A percentile compares a stretch with the other conserved stretches of the same genome.
These are phyloP conservation scores for Chironomus tentans DNA, from an alignment of 2,888 invertebrate genomes.

Conservation along the genomic window DNA sequence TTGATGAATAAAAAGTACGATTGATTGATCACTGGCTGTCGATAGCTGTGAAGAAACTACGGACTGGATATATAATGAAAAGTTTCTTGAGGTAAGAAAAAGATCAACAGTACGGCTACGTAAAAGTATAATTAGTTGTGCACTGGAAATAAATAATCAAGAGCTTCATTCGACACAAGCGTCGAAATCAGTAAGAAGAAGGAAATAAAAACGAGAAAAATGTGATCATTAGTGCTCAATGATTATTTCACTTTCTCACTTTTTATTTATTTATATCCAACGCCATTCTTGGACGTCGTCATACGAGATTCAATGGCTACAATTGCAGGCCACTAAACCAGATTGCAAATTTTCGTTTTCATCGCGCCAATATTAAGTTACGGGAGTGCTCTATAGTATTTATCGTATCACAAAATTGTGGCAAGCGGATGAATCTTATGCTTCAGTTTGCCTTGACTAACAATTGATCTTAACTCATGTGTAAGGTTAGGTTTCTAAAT, in stretches of 20 bases:
- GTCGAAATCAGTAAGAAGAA: background rate
- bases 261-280: background rate
- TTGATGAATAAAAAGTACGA: background rate
- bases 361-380: conserved; percentile 4
- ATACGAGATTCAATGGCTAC: background rate
- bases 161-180: background rate
- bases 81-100: background rate
- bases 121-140: background rate
- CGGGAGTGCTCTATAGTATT: too few relatives aligned
- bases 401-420: background rate
- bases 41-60: background rate
- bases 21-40: background rate
- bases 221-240: conserved; percentile 1
- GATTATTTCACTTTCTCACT: conserved; percentile 19
- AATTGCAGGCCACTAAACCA: conserved; percentile 21
- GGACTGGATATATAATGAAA: background rate
- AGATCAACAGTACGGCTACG: background rate
- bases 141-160: background rate
- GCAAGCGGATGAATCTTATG: background rate
- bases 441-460: background rate
- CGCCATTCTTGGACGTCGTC: conserved; percentile 15
- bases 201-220: background rate
- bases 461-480: too few relatives aligned
- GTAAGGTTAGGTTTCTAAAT: too few relatives aligned
- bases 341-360: conserved; percentile 10